phyloP scores from a whole-genome alignment of 2,888 invertebrate species.

The Sinodicranocentrus sp. region DNA sequence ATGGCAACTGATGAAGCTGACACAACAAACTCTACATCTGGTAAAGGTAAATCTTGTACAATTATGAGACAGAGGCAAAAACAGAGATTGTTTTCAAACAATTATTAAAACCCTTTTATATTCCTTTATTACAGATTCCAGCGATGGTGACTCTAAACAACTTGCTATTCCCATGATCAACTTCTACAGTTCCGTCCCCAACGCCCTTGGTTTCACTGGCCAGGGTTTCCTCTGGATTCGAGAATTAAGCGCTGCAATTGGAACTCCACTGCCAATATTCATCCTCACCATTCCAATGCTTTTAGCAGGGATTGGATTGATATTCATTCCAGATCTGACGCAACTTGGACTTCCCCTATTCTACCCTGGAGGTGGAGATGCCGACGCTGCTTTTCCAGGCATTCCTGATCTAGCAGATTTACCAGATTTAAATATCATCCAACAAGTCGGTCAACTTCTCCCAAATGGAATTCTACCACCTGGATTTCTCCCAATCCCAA shows the following conservation, averaged over 20 bases:
- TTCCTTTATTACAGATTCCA: no score
- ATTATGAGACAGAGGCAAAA: no score
- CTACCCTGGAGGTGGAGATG: slow-evolving; percentile 47
- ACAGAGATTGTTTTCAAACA: neutral
- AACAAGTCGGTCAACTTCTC: slow-evolving; percentile 6
- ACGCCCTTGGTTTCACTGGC: slow-evolving; percentile 39
- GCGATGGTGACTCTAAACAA: neutral
- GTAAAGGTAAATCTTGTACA: neutral
- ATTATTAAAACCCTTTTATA: no score
- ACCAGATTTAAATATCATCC: slow-evolving; percentile 11
- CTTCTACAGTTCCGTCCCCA: slow-evolving; percentile 53
- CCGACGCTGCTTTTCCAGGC: slow-evolving; percentile 30
- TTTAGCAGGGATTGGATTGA: slow-evolving; percentile 42
- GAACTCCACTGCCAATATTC: slow-evolving; percentile 50
- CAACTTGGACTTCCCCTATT: slow-evolving; percentile 32
- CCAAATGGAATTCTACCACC: neutral
- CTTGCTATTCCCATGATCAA: slow-evolving; percentile 43
- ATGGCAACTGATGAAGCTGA: neutral
- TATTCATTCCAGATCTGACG: slow-evolving; percentile 56
- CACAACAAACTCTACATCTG: neutral
- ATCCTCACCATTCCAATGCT: slow-evolving; percentile 30
- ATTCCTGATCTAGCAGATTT: neutral
- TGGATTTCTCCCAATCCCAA: no score
- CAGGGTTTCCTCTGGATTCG: slow-evolving; percentile 55
- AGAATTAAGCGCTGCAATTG: slow-evolving; percentile 47